A percentile compares a stretch with the other conserved stretches of the same genome.
Evolutionary conservation across 1,140 invertebrate species (phyloP).

Genomic region (Paraescarpia echinospica): DNA sequence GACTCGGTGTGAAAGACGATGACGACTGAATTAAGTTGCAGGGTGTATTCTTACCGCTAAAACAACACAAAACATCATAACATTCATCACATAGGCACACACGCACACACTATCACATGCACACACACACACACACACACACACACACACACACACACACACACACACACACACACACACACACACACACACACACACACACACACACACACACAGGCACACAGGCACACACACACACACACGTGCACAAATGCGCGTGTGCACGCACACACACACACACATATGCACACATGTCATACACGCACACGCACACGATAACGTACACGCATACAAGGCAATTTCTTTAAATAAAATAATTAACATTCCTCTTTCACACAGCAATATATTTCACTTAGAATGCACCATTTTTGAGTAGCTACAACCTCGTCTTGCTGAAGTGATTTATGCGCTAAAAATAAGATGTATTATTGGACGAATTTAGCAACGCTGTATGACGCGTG

Average conservation of each 20-base stretch:
- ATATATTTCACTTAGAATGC: neutral
- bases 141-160: no score
- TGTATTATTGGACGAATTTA: constrained; percentile 1
- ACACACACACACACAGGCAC: neutral
- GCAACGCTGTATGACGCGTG: neutral
- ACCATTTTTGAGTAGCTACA: neutral
- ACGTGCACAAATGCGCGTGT: neutral
- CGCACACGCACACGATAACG: neutral
- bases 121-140: no score
- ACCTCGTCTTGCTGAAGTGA: neutral
- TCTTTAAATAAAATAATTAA: neutral
- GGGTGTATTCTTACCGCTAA: no score
- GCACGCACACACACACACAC: neutral
- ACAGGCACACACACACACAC: neutral
- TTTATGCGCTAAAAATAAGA: neutral
- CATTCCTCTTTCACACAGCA: neutral
- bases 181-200: neutral
- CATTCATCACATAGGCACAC: no score
- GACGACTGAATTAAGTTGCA: no score
- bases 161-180: no score
- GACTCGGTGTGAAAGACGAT: no score
- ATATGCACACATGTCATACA: no score
- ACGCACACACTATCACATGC: no score
- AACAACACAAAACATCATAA: no score
- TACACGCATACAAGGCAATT: neutral